A percentile compares a stretch with the other conserved stretches of the same genome.
Evolutionary conservation across 2,797 vertebrate species (phyloP).

Genomic region (Aplochiton taeniatus): DNA sequence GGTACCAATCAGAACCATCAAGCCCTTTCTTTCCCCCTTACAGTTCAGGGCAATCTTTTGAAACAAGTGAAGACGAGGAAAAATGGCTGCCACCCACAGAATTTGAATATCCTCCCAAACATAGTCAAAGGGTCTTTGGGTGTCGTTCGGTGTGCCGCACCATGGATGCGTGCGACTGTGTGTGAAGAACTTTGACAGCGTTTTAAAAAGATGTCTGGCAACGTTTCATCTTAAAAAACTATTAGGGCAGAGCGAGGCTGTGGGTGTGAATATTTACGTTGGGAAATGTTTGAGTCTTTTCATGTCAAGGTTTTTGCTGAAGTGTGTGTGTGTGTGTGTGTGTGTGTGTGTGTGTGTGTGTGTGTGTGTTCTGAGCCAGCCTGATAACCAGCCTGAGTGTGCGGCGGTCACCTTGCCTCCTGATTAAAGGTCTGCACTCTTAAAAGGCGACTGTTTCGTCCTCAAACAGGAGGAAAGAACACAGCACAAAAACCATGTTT

Average conservation of each 20-base stretch:
- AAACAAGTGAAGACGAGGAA: slow-evolving; percentile 40
- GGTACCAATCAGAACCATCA: slow-evolving; percentile 41
- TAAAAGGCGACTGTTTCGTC: slow-evolving; percentile 57
- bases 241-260: neutral
- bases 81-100: slow-evolving; percentile 44
- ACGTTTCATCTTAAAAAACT: neutral
- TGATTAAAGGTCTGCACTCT: slow-evolving; percentile 68
- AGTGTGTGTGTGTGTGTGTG: slow-evolving; percentile 24
- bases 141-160: no score
- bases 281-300: neutral
- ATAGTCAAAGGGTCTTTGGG: no score
- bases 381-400: slow-evolving; percentile 60
- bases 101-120: slow-evolving; percentile 45
- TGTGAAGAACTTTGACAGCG: neutral
- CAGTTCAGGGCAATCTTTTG: slow-evolving; percentile 50
- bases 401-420: slow-evolving; percentile 68
- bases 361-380: slow-evolving; percentile 36
- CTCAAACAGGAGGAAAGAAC: slow-evolving; percentile 52
- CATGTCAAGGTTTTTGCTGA: neutral
- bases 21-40: slow-evolving; percentile 48
- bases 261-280: neutral
- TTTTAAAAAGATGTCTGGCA: no score
- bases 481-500: slow-evolving; percentile 29
- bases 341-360: slow-evolving; percentile 28
- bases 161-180: neutral